These are phyloP conservation scores for Ochotona princeps DNA, from an alignment of 2,113 vertebrate genomes.

Conservation along the genomic window DNA sequence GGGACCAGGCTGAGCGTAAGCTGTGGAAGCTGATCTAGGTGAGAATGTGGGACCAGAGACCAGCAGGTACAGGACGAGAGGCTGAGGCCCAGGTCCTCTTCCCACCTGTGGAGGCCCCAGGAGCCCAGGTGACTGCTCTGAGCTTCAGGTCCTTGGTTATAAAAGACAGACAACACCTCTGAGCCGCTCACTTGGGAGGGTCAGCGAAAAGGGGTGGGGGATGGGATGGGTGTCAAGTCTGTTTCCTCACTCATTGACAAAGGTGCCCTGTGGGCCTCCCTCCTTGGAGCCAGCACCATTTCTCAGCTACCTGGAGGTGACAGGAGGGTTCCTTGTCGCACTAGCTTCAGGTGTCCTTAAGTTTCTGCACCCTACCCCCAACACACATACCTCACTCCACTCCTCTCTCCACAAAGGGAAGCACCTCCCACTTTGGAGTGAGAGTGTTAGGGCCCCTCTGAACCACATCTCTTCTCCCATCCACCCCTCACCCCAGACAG, in stretches of 20 bases:
- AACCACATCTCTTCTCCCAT: neutral
- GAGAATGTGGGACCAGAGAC: neutral
- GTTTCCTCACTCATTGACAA: neutral
- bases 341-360: neutral
- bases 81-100: neutral
- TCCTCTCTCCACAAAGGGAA: neutral
- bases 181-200: neutral
- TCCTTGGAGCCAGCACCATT: neutral
- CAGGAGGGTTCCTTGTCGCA: neutral
- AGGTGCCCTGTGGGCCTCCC: neutral
- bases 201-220: neutral
- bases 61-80: neutral
- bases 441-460: neutral
- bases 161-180: neutral
- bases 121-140: too few species aligned
- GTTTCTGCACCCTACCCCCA: neutral
- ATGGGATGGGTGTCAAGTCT: neutral
- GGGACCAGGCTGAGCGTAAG: neutral
- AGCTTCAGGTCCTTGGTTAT: too few species aligned
- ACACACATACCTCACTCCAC: neutral
- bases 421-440: constrained; percentile 25
- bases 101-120: neutral
- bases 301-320: neutral
- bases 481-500: neutral
- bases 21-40: neutral